Evolutionary conservation across 2,888 invertebrate species (phyloP), one percentile per base, ranked within the genome.

Genomic region (Meloe dianella): DNA sequence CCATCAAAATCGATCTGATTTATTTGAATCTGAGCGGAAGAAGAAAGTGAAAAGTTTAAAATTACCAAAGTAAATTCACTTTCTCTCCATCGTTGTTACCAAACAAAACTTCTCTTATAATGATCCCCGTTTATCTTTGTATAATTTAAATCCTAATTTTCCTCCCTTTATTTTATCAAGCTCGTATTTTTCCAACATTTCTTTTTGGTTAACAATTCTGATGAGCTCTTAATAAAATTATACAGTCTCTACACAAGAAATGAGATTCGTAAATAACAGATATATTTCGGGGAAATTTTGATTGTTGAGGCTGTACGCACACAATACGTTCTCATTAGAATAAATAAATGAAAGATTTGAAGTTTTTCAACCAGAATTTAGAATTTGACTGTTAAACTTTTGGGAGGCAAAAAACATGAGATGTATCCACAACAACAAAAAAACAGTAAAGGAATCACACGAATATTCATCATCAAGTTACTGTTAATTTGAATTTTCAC

Each of bases 91-190:
- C n/a, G n/a, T n/a, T n/a, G n/a, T 47, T 47, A 10, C 20, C 30
- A n/a, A 29, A 29, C 27, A 29, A 54, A 54, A 51, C 17, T 61
- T 61, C 20, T 29, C 22, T 29, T 29, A 22, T 63, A 57, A 32
- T 63, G 63, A 32, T 63, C 57, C 20, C 22, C 57, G 57, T 63
- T 63, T 57, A 63, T 63, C 57, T 57, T 30, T 32, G 63, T 63
- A 57, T 63, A 63, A 57, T 63, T 63, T 63, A 63, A 63, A 63
- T 24, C 57, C 61, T 54, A 61, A 61, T 61, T 61, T 61, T 51
- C 61, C 27, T 61, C 27, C 22, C 29, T 54, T 24, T 60, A 14
- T 3, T 35, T 41, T 60, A 27, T 41, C 41, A 60, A 60, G 41
- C 58, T 20, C 20, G 20, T 20, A 47, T 47, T 47, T 47, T 47